Evolutionary conservation across 2,113 vertebrate genomes (phyloP), one percentile per base, ranked within the genome.

Genomic region (Herpailurus yagouaroundi): DNA sequence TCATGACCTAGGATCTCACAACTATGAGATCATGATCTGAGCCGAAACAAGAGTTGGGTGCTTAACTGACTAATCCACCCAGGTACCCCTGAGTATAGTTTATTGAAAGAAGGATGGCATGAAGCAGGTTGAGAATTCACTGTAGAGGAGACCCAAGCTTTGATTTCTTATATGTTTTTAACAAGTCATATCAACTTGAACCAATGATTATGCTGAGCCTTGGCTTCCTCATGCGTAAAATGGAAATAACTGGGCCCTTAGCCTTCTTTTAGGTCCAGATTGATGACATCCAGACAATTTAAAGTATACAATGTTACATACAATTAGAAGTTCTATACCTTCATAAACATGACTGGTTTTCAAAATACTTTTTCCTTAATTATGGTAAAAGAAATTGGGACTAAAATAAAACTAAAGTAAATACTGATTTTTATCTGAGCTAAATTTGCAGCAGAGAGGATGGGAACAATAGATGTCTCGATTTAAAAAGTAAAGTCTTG

Each of bases 341-440:
- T 83, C 29, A 57, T n/a, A 81, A 92, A 48, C n/a, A 12, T 73
- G 36, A 77, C 23, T 95, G 12, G 7, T 66, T 96, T 95, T 68
- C 19, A 81, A 92, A 82, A 80, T 77, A 79, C 9, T 48, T 95
- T 86, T 80, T 76, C 23, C 90, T 76, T 85, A 68, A 73, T 66
- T n/a, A 10, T 74, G 15, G 7, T 31, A 89, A 83, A 76, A 97
- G 5, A 88, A 87, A 83, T 8, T 15, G n/a, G 7, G 36, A 66
- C 31, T 69, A 27, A 97, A 90, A 64, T 45, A 88, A 82, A 94
- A 52, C 31, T 71, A 33, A 97, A 94, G 64, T 52, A 82, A 79
- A 92, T 19, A 74, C 6, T 45, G 14, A 89, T 89, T 92, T 92
- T 95, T 96, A 60, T 86, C 15, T 69, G 52, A 74, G 8, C 5